These are phyloP conservation scores for Elaphurus davidianus DNA, from an alignment of 2,113 vertebrate species.

Conservation along the genomic window DNA sequence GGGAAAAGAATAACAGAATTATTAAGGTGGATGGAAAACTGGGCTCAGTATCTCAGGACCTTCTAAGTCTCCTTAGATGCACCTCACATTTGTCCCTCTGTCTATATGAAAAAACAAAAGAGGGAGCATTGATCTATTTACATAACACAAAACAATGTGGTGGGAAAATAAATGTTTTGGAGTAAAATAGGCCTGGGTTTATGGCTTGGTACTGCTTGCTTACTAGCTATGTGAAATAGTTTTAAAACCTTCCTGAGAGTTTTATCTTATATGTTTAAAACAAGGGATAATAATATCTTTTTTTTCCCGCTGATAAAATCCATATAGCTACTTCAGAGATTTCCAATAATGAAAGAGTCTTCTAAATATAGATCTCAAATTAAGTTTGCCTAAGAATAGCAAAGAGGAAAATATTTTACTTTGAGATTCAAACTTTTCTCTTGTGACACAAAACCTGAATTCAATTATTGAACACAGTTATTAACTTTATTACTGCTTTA, in stretches of 20 bases:
- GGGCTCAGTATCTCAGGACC: background rate
- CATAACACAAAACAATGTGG: background rate
- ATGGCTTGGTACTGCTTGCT: background rate
- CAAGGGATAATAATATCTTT: background rate
- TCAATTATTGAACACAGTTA: background rate
- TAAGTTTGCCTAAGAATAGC: background rate
- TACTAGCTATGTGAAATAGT: background rate
- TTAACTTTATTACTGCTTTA: background rate
- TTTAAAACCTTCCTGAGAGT: background rate
- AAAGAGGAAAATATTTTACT: background rate
- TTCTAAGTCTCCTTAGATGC: background rate
- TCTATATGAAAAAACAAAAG: background rate
- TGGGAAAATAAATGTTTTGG: background rate
- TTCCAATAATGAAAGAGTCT: background rate
- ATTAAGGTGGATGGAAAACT: fast-evolving
- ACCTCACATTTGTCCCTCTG: background rate
- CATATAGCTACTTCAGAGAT: background rate
- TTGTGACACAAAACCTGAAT: background rate
- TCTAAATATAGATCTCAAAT: background rate
- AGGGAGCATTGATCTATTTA: background rate
- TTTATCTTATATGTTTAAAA: background rate
- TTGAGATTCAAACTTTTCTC: background rate
- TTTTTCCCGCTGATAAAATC: background rate
- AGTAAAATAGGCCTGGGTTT: background rate
- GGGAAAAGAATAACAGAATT: background rate